Evolutionary conservation across 2,113 vertebrate genomes (phyloP).

Genomic region (Lampris megalopsis): DNA sequence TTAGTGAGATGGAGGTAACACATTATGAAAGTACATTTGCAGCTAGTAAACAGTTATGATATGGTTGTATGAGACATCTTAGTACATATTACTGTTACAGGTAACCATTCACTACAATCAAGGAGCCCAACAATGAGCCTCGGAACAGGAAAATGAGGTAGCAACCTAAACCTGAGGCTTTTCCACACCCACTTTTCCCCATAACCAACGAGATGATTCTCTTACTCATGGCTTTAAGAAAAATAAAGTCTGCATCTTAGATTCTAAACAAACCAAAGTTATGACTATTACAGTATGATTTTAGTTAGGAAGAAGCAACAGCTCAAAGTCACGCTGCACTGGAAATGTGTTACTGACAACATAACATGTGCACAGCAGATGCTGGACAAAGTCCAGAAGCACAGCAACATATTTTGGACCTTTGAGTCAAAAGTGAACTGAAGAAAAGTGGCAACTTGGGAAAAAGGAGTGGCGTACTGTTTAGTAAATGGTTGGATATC

Average conservation of each 20-base stretch:
- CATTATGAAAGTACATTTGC: too few relatives aligned
- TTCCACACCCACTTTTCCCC: too few relatives aligned
- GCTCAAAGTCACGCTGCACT: background rate
- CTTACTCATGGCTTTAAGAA: too few relatives aligned
- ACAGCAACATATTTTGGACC: background rate
- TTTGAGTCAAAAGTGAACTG: slow-evolving; percentile 34
- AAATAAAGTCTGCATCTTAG: too few relatives aligned
- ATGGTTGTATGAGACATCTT: too few relatives aligned
- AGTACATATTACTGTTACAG: background rate
- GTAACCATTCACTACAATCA: background rate
- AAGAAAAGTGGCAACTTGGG: background rate
- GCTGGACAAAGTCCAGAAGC: background rate
- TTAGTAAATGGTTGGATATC: background rate
- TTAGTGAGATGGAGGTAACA: too few relatives aligned
- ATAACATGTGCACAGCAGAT: background rate
- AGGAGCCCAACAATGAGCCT: slow-evolving; percentile 4
- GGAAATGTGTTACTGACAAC: background rate
- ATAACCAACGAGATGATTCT: too few relatives aligned
- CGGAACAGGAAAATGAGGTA: slow-evolving; percentile 42
- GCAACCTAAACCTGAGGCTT: background rate
- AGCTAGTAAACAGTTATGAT: too few relatives aligned
- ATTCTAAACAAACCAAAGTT: background rate
- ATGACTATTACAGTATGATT: background rate
- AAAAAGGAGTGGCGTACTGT: background rate
- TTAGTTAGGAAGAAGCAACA: background rate